Evolutionary conservation across 2,113 vertebrate species (phyloP), one percentile per base, ranked within the genome.

Genomic region (Aphelocoma coerulescens): DNA sequence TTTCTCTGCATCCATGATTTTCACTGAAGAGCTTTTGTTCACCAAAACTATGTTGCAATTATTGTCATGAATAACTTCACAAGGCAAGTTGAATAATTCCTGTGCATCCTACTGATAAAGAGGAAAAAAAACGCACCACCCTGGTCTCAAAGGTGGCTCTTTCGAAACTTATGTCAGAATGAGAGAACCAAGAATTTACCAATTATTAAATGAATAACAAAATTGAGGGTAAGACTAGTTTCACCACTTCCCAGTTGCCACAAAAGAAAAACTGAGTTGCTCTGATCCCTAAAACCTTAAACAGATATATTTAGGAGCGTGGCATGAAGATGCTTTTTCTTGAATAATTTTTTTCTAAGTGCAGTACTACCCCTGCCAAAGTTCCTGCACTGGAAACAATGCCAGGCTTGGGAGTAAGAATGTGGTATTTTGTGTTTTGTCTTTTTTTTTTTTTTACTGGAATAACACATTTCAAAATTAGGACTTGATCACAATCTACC

Each of bases 131-230:
- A 16, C 43, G 12, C 52, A 33, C 49, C 46, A 51, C 20, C 6
- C 21, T 85, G 63, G 51, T 87, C 85, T 55, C 74, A 94, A 92
- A 93, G 5, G 18, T 61, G 55, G 22, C 68, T 41, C 43, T 73
- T 28, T 37, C 5, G 18, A 80, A 91, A 97, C 80, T 79, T 85
- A 24, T 62, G 49, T 91, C 59, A 93, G 86, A 94, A 23, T 19
- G 91, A 89, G 61, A 71, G 67, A 57, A 83, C 48, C 35, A 92
- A 41, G 67, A 74, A 91, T 95, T 91, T 92, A 65, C 41, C 81
- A 88, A 43, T 68, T 62, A 88, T 80, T 95, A 90, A 93, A 81
- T 84, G 26, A 95, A 46, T 96, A 96, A 88, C 65, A 69, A 87
- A 80, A 96, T 93, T 91, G 76, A 67, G 41, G 27, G 69, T 69